Evolutionary conservation across 2,113 vertebrate species (phyloP).

Genomic region (Artemisiospiza belli): DNA sequence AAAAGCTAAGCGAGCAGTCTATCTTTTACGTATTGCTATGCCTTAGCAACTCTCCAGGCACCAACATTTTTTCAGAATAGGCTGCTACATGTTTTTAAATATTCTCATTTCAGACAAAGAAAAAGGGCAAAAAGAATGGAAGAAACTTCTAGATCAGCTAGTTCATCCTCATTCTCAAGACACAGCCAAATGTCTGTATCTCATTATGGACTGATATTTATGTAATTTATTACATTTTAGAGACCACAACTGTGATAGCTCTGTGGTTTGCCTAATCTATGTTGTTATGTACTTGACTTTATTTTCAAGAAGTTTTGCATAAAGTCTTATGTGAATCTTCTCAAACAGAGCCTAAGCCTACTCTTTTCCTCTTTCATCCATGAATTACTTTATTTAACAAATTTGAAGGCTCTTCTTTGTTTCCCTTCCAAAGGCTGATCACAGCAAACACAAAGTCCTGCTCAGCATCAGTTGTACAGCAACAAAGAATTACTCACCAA

Average conservation of each 20-base stretch:
- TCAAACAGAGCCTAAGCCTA: background rate
- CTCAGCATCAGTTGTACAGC: background rate
- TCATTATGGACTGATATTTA: background rate
- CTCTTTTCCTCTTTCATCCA: background rate
- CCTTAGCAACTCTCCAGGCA: background rate
- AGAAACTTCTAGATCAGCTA: background rate
- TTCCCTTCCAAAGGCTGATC: background rate
- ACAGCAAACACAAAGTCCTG: rapidly evolving
- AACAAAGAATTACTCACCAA: background rate
- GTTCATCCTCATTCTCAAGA: background rate
- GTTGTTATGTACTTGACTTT: background rate
- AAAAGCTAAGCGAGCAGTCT: background rate
- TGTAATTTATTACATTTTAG: background rate
- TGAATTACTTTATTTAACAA: background rate
- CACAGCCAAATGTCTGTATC: background rate
- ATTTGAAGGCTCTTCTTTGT: background rate
- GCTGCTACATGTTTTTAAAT: background rate
- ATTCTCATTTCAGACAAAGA: background rate
- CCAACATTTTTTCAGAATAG: background rate
- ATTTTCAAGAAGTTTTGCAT: background rate
- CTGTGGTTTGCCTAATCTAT: background rate
- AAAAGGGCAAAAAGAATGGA: background rate
- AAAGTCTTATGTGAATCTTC: background rate
- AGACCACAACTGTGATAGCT: background rate
- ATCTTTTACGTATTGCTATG: background rate